Base-by-base conservation (phyloP, 2,888 invertebrate species). In the Atethmia centrago region DNA sequence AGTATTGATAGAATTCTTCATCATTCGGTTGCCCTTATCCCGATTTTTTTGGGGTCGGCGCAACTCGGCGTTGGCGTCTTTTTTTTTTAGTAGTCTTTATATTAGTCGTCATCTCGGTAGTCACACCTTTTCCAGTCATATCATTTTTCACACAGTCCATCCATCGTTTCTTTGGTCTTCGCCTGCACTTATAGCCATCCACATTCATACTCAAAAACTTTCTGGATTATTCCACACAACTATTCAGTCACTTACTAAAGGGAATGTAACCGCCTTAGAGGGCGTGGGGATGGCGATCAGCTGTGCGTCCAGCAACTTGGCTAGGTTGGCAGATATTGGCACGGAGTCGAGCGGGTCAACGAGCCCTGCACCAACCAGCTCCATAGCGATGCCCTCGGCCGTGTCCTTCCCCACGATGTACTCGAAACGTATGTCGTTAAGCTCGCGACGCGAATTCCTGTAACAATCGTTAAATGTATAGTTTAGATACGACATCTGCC, bases 391-490 rank as follows among this genome's bases (percentile, higher is more conserved):
- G 51, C 99, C 99, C 90, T 99, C 99, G 0, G 99, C 97, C 0
- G 98, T 97, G 91, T 99, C 98, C 93, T 98, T 98, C 31, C 99
- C 99, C 45, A 98, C 97, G 28, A 98, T 98, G 93, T 98, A 99
- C 94, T 99, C 99, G 94, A 99, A 99, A 87, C 99, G 97, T 88
- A 99, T 99, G 93, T 99, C 99, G 94, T 99, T 99, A 84, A 99
- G 95, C 94, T 99, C 99, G 72, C 98, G 97, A 82, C 98, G 98
- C 59, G 98, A 97, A 96, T 99, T 99, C 89, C 98, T 98, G 92
- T 4, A 85, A 82, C 0, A 53, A 47, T 47, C 14, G 16, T 47
- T 12, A 42, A 31, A 45, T 21, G 36, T 21, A 25, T 58, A 19
- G 9, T 71, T 40, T 40, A 40, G 10, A 69, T 68, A 19, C n/a